These are phyloP conservation scores for Macaria notata DNA, from an alignment of 2,888 invertebrate genomes.

Conservation along the genomic window DNA sequence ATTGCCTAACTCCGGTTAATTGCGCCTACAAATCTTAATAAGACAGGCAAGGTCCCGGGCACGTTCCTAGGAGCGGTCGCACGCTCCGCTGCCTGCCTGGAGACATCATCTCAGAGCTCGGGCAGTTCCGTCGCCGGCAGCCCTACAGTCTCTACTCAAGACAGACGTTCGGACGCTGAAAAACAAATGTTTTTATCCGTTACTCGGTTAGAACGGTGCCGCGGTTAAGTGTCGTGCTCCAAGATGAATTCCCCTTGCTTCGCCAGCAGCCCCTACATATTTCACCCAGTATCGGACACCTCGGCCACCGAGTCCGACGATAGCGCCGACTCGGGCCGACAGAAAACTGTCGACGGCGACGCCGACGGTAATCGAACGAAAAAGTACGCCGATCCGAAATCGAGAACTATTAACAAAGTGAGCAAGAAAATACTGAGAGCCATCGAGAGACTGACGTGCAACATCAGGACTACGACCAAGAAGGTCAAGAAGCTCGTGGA, in stretches of 20 bases:
- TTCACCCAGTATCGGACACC: slow-evolving; percentile 71
- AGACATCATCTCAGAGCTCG: slow-evolving; percentile 51
- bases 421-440: slow-evolving; percentile 74
- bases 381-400: slow-evolving; percentile 73
- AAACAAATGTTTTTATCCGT: slow-evolving; percentile 13
- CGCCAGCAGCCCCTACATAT: slow-evolving; percentile 66
- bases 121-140: slow-evolving; percentile 60
- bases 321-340: slow-evolving; percentile 65
- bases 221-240: slow-evolving; percentile 22
- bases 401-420: slow-evolving; percentile 77
- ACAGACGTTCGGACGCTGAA: slow-evolving; percentile 44
- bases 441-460: slow-evolving; percentile 73
- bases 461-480: slow-evolving; percentile 52
- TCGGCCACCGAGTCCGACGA: slow-evolving; percentile 76
- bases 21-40: slow-evolving; percentile 49
- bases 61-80: slow-evolving; percentile 62
- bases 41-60: slow-evolving; percentile 69
- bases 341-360: slow-evolving; percentile 62
- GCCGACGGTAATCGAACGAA: slow-evolving; percentile 62
- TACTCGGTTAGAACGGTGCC: slow-evolving; percentile 17
- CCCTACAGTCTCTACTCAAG: slow-evolving; percentile 53
- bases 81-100: slow-evolving; percentile 54
- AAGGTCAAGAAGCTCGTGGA: slow-evolving; percentile 51
- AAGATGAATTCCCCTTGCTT: slow-evolving; percentile 74
- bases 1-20: slow-evolving; percentile 49